Conservation (phyloP, 1,140 invertebrate genomes). For the Drosophila navojoa region DNA sequence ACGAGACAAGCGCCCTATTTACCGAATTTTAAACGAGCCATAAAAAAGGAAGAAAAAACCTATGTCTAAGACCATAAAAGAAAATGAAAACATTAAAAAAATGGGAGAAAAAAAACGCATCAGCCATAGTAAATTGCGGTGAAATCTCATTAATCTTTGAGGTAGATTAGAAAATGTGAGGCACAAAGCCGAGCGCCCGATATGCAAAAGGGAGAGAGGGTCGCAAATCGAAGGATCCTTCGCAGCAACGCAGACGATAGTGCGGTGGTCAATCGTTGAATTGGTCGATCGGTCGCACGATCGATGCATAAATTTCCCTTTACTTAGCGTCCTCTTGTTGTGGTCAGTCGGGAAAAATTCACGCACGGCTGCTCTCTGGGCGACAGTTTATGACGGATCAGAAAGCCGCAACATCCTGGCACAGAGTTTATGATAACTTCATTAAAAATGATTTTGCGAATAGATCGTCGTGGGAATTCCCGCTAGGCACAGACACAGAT, state of each 20-base stretch:
- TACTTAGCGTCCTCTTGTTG: constrained; percentile 55
- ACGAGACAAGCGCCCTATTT: constrained; percentile 79
- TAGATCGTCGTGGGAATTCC: constrained; percentile 61
- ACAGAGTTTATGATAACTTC: constrained; percentile 69
- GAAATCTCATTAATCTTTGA: constrained; percentile 78
- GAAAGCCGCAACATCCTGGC: constrained; percentile 30
- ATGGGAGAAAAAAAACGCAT: constrained; percentile 32
- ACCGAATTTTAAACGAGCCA: constrained; percentile 71
- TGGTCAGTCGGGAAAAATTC: constrained; percentile 61
- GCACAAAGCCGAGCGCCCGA: not conserved
- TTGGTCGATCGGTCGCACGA: constrained; percentile 39
- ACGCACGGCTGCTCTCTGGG: constrained; percentile 60
- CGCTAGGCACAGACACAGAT: too few species aligned
- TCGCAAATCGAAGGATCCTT: constrained; percentile 29
- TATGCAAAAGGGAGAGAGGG: constrained; percentile 70
- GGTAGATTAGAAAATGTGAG: constrained; percentile 49
- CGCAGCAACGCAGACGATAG: not conserved
- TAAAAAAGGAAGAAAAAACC: constrained; percentile 49
- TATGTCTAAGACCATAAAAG: constrained; percentile 12
- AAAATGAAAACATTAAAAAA: constrained; percentile 36
- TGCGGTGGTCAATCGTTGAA: constrained; percentile 15
- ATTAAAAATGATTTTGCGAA: constrained; percentile 66
- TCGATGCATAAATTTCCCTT: constrained; percentile 64
- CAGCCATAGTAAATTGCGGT: constrained; percentile 56
- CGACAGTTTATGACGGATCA: constrained; percentile 39